Base-by-base conservation (phyloP, 2,888 invertebrate genomes). In the Taphrorychus bicolor region DNA sequence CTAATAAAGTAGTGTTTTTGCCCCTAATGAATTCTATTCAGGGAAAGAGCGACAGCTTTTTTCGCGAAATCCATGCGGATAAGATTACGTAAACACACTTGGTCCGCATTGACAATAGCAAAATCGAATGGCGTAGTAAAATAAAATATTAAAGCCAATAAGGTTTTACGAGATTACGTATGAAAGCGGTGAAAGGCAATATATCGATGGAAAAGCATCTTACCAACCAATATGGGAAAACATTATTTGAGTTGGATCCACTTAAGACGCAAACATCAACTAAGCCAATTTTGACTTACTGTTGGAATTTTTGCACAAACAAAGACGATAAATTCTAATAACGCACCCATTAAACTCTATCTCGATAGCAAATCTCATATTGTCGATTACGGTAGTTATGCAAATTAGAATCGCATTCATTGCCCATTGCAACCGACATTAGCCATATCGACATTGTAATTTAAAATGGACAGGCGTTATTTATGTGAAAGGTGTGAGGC, bases 381-480 rank as follows among this genome's bases (percentile, higher is more conserved):
- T 58, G 64, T 59, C 51, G 58, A 57, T 32, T 58, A 52, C 52
- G 32, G 19, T 58, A 58, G 52, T 58, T 58, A 64, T 64, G 64
- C 53, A 64, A 64, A 64, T 64, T 53, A 41, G 17, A 53, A 45
- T 24, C 58, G 59, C 64, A 64, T 64, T 53, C 64, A 59, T 64
- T 64, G 52, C 23, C 52, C 53, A 40, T 57, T 58, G 63, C 63
- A 24, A 40, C 56, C 56, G 63, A 63, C 63, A 63, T 63, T 63
- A 63, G 63, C 56, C 63, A 56, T 56, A 63, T 56, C 48, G 57
- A 64, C 49, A 19, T 51, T 53, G 52, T 64, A 22, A 64, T 64
- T 64, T 64, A 64, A 59, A 64, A 64, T 51, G 49, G 58, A 59
- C 59, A 64, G 18, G 14, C 57, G 64, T 59, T 64, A 49, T 64